Percentiles rank a stretch among this genome's conserved stretches.
Evolutionary conservation across 2,797 vertebrate genomes (phyloP).

Genomic region (Pseudochromis fuscus): DNA sequence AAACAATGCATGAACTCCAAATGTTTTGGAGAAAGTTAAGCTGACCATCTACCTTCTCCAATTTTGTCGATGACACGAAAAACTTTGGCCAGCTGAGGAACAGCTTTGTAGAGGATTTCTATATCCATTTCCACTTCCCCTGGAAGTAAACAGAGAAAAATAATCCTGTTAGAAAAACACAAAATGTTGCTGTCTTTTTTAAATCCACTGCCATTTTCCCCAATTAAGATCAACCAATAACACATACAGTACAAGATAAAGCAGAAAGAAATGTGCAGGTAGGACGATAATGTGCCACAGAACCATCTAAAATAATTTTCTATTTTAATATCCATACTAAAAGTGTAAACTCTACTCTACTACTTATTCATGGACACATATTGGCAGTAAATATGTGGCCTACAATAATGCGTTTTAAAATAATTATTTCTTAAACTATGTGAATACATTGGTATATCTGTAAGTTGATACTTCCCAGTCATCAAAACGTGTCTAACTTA

Average conservation of each 20-base stretch:
- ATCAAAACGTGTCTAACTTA: conserved; percentile 57
- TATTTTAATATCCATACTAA: not conserved
- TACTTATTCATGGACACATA: not conserved
- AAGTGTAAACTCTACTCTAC: not conserved
- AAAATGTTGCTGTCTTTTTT: not conserved
- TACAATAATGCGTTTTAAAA: not conserved
- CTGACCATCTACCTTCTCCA: conserved; percentile 89
- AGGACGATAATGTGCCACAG: not conserved
- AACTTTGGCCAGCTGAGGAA: conserved; percentile 91
- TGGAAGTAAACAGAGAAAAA: conserved; percentile 53
- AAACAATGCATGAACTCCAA: not conserved
- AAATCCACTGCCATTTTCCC: not conserved
- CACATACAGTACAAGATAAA: not conserved
- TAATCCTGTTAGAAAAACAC: not conserved
- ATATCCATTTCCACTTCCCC: conserved; percentile 90
- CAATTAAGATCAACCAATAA: not conserved
- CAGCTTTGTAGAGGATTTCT: conserved; percentile 90
- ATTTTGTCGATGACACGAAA: conserved; percentile 95
- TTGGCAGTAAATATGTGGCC: not conserved
- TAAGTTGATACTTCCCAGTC: not conserved
- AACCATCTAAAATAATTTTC: not conserved
- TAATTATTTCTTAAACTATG: not conserved
- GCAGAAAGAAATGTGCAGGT: not conserved
- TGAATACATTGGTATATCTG: not conserved
- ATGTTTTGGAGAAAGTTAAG: not conserved